phyloP scores from a whole-genome alignment of 2,888 invertebrate genomes.

The Pteria penguin region DNA sequence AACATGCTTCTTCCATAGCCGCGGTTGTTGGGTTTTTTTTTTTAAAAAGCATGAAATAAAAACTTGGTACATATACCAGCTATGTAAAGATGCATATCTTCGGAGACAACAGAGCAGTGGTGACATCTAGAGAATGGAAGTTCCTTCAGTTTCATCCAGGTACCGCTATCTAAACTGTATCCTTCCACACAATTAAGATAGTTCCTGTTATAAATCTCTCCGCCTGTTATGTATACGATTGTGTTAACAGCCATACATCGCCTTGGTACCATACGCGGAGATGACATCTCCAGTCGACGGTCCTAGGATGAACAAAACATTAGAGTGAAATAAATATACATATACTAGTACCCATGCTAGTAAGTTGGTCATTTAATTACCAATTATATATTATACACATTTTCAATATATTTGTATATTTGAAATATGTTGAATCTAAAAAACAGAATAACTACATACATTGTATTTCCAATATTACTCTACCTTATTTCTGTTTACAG shows the following conservation, averaged over 20 bases:
- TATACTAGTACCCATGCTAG: neutral
- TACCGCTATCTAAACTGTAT: slow-evolving; percentile 34
- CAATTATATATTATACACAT: no score
- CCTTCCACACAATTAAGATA: slow-evolving; percentile 43
- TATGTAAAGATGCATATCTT: slow-evolving; percentile 37
- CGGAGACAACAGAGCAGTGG: slow-evolving; percentile 40
- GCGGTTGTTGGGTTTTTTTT: no score
- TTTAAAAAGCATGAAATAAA: neutral
- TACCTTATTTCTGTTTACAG: no score
- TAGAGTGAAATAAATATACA: neutral
- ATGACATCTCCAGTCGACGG: slow-evolving; percentile 77
- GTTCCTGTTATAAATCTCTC: slow-evolving; percentile 39
- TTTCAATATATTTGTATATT: no score
- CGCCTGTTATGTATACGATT: slow-evolving; percentile 41
- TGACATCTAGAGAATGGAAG: slow-evolving; percentile 40
- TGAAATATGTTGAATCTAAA: no score
- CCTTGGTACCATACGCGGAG: slow-evolving; percentile 78
- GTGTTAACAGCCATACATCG: slow-evolving; percentile 57
- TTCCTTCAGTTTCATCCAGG: slow-evolving; percentile 38
- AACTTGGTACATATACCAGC: slow-evolving; percentile 23
- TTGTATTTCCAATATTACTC: no score
- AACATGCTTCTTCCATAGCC: no score
- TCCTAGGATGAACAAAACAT: slow-evolving; percentile 73
- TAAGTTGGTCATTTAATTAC: no score
- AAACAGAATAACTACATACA: no score